Evolutionary conservation across 2,888 invertebrate species (phyloP).

Genomic region (Rhodophaea formosa): DNA sequence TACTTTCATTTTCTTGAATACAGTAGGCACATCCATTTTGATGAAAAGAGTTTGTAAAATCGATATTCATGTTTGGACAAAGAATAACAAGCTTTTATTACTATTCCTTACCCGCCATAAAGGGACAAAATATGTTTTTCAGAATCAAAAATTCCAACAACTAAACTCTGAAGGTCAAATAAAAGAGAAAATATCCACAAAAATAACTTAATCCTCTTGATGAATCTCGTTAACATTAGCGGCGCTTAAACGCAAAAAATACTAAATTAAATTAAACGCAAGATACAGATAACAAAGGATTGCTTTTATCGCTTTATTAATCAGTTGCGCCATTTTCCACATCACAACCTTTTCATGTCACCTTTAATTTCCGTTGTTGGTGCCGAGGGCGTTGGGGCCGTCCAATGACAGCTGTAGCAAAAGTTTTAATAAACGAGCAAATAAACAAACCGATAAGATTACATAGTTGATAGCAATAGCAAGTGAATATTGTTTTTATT

Average conservation of each 20-base stretch:
- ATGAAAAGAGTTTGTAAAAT: too few species aligned
- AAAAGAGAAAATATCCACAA: background rate
- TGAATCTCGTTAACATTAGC: background rate
- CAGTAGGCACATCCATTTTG: too few species aligned
- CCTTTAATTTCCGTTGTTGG: slow-evolving; percentile 11
- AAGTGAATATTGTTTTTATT: too few species aligned
- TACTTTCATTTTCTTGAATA: too few species aligned
- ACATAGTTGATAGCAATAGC: background rate
- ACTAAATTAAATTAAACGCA: background rate
- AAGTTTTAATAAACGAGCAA: background rate
- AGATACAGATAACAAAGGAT: background rate
- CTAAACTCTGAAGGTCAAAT: background rate
- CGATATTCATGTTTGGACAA: background rate
- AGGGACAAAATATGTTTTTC: background rate
- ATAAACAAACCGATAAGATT: background rate
- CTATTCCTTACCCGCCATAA: background rate
- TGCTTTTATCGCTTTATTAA: background rate
- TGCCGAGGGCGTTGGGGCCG: background rate
- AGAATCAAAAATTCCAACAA: background rate
- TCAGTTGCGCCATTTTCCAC: background rate
- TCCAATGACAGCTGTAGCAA: background rate
- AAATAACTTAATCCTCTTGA: background rate
- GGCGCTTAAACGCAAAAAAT: background rate
- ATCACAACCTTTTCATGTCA: slow-evolving; percentile 1
- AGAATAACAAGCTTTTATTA: background rate